Base-by-base conservation (phyloP, 2,888 invertebrate species). In the Ochropleura leucogaster region DNA sequence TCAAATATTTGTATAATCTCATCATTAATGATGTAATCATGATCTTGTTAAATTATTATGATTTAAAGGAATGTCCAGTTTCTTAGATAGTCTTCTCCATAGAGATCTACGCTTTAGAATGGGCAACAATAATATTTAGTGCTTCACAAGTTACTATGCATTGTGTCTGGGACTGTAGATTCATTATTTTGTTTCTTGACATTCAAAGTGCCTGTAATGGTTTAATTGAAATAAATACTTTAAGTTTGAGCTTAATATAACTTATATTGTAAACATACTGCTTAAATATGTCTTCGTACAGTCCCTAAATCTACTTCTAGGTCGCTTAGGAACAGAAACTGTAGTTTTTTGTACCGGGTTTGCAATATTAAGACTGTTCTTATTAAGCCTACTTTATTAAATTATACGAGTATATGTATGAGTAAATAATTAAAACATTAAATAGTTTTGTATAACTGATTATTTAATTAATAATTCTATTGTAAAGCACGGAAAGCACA, bases 401-500 rank as follows among this genome's bases (percentile, higher is more conserved):
- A 12, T 20, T 40, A 16, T n/a, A 30, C 30, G 30, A 30, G 30
- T 30, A 8, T 3, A 69, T 44, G 10, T 16, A n/a, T 4, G 1
- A 4, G 30, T 4, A 30, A 51, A 69, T 42, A 70, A 42, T 20
- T 14, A 44, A 42, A 67, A 42, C 14, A 30, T n/a, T 55, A 14
- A 46, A n/a, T 12, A 59, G 0, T 3, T 3, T 42, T 60, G 2
- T 68, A 18, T 14, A 14, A 40, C 47, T 55, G 20, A 73, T 80
- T 62, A 80, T 55, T 73, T 55, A 40, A 70, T 70, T 74, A 49
- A 63, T 10, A 73, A 69, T 81, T 40, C 8, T 62, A 72, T 80
- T 73, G 9, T n/a, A 51, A 14, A 51, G 68, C 62, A 64, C 68
- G 60, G 68, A 82, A 85, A 83, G 68, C 53, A 65, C 68, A 77